phyloP scores from a whole-genome alignment of 2,113 vertebrate genomes.

The Mesoclemmys tuberculata region DNA sequence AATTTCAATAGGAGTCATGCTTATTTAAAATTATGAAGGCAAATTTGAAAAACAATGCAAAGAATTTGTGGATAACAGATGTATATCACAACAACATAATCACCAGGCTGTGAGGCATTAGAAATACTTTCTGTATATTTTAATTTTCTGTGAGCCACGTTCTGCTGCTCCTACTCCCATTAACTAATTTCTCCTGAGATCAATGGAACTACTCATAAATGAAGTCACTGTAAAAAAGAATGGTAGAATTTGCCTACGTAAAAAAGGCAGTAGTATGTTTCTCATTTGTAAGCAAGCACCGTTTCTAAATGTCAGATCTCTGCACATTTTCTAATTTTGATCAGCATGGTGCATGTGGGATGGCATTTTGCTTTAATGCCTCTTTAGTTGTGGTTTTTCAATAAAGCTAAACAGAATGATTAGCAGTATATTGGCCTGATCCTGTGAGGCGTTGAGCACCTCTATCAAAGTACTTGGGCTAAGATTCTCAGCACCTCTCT shows the following conservation, averaged over 20 bases:
- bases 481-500: neutral
- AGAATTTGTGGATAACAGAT: neutral
- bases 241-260: neutral
- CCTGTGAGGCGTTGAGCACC: neutral
- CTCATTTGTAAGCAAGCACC: neutral
- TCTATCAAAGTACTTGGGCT: neutral
- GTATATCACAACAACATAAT: neutral
- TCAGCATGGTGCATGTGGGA: conserved; percentile 21
- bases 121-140: neutral
- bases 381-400: neutral
- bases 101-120: neutral
- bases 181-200: rapidly evolving
- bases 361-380: neutral
- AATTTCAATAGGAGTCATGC: neutral
- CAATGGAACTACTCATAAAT: rapidly evolving
- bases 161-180: rapidly evolving
- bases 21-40: conserved; percentile 17
- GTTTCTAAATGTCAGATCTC: conserved; percentile 51
- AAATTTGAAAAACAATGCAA: conserved; percentile 43
- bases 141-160: rapidly evolving
- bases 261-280: neutral
- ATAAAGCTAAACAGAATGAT: neutral
- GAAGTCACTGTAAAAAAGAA: neutral
- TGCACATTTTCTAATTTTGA: conserved; percentile 12
- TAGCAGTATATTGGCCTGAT: neutral